Evolutionary conservation across 2,888 invertebrate species (phyloP), one percentile per base, ranked within the genome.

Genomic region (Cactoblastis cactorum): DNA sequence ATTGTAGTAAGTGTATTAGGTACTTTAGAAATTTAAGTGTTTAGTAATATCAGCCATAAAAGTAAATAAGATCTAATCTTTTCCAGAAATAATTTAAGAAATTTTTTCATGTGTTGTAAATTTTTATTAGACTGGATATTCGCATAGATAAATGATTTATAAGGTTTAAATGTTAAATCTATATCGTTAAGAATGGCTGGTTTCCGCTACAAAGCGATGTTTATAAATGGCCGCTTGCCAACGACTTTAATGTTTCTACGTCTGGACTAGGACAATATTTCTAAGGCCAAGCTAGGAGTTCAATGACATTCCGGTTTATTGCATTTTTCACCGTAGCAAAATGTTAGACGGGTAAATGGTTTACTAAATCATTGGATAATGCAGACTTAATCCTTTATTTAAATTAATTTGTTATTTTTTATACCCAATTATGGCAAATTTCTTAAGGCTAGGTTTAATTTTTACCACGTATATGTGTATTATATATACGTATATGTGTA

Each of bases 141-240:
- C 28, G 28, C 8, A 37, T 17, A 28, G 43, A 38, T 48, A 24
- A 37, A 48, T 48, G 28, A 38, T 46, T 19, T 24, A 22, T 24
- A 37, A 15, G 24, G 24, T 28, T 47, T 37, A 48, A 48, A 24
- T 28, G 47, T 33, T 41, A 49, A 19, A 52, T 47, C 51, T 45
- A 45, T 52, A 56, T 59, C 59, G 55, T 59, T 64, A 55, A 43
- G 54, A 52, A 51, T 50, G 54, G 54, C 54, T 56, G 53, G 53
- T 56, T 53, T 56, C 57, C 53, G 61, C 65, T 63, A 67, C 59
- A 65, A 63, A 58, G 63, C 67, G 66, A 71, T 71, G 68, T 68
- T 71, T 65, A 74, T 70, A 74, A 77, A 80, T 83, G 82, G 80
- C 73, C 63, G 67, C 51, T 64, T 78, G 81, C 77, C 83, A 80